A percentile compares a stretch with the other conserved stretches of the same genome.
phyloP scores from a whole-genome alignment of 2,888 invertebrate species.

The Luperina nickerlii region DNA sequence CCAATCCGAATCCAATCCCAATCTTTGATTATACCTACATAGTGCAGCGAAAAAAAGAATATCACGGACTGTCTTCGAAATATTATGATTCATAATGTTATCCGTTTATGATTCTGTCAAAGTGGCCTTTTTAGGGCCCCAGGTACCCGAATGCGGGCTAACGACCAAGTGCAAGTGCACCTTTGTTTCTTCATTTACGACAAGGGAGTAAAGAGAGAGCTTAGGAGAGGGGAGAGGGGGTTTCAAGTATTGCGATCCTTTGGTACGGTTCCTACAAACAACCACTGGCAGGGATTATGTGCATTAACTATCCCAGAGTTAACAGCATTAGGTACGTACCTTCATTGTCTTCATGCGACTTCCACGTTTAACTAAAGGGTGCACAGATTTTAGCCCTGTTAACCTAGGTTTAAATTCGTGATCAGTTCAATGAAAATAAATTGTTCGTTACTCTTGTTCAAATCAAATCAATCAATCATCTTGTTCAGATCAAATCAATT shows the following conservation, averaged over 20 bases:
- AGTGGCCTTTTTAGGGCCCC: no score
- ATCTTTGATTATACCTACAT: no score
- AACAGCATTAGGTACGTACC: not conserved
- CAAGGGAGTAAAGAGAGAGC: not conserved
- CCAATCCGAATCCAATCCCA: no score
- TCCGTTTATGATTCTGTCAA: no score
- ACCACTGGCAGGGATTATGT: not conserved
- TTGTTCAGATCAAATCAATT: not conserved
- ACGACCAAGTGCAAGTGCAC: no score
- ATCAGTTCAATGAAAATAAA: not conserved
- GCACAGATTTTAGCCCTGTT: not conserved
- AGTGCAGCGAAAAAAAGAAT: no score
- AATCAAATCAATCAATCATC: not conserved
- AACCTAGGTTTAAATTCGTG: not conserved
- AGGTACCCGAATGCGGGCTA: not conserved
- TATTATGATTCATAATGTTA: no score
- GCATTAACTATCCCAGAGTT: not conserved
- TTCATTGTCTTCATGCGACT: not conserved
- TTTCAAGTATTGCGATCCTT: no score
- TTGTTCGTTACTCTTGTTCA: not conserved
- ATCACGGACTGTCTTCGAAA: no score
- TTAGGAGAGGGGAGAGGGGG: no score
- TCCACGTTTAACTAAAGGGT: not conserved
- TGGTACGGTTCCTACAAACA: not conserved
- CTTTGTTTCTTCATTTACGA: not conserved